Evolutionary conservation across 2,113 vertebrate species (phyloP).

Genomic region (Eulacestoma nigropectus): DNA sequence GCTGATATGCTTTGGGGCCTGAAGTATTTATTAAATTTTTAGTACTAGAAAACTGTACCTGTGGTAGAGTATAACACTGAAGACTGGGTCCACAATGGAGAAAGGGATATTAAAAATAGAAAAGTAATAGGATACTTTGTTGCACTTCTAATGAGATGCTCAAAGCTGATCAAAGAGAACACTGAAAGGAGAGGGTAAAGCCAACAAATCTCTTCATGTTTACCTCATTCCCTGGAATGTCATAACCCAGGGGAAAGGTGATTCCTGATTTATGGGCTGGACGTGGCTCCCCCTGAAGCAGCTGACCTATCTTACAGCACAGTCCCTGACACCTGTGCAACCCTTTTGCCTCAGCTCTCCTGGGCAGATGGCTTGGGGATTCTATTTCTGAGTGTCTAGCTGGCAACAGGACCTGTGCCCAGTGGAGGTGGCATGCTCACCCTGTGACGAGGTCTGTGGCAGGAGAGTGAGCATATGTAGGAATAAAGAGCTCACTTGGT

Average conservation of each 20-base stretch:
- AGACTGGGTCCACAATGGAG: not conserved
- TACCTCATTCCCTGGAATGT: not conserved
- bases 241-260: not conserved
- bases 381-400: constrained; percentile 21
- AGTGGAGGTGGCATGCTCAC: not conserved
- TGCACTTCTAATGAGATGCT: not conserved
- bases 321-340: not conserved
- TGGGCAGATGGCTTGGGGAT: not conserved
- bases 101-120: not conserved
- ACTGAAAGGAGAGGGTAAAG: not conserved
- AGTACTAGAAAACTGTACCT: not conserved
- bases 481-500: not conserved
- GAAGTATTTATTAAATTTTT: not conserved
- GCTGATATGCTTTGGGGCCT: not conserved
- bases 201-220: not conserved
- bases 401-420: constrained; percentile 25
- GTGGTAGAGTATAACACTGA: not conserved
- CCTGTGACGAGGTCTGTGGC: not conserved
- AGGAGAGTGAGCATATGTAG: not conserved
- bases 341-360: not conserved
- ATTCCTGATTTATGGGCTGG: constrained; percentile 8
- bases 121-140: not conserved
- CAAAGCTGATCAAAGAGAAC: not conserved
- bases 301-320: not conserved
- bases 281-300: not conserved